Evolutionary conservation across 1,140 invertebrate species (phyloP), one percentile per base, ranked within the genome.

Genomic region (Zaprionus capensis): DNA sequence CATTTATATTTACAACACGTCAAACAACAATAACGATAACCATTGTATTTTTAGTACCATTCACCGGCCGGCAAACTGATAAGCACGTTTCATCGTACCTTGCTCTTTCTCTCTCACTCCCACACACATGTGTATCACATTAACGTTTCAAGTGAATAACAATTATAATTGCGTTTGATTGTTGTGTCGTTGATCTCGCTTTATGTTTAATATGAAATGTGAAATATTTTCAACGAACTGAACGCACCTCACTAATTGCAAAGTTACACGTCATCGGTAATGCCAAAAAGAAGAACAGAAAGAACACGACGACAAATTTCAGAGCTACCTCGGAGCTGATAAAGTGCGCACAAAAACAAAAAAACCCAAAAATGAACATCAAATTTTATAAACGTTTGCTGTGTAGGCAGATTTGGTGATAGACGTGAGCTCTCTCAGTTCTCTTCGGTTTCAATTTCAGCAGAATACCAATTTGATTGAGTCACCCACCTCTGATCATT

Each of bases 31-130:
- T 58, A 65, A 56, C 64, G 78, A 80, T 63, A 81, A 72, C 62
- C 61, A 68, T 36, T 65, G 28, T 66, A 31, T 71, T 62, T 44
- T 69, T 24, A n/a, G 69, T 70, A 55, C 53, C 80, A 77, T 77
- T 82, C 67, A 77, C 82, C 81, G 80, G 80, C 85, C 85, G 85
- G 85, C 70, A 67, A 78, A 68, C 70, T 81, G 86, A 90, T 91
- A 90, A 85, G 81, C 81, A 74, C 63, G 70, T 80, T 63, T 28
- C 65, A 55, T 46, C 14, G 12, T n/a, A 17, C n/a, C 41, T 17
- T 41, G 46, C 3, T 55, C 59, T 15, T 22, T 44, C 14, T 15
- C 28, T 31, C 22, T n/a, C 20, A 41, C 41, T 64, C 17, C 28
- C 7, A 26, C 24, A 56, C 24, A 15, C 26, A 56, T 56, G 24